Evolutionary conservation across 2,888 invertebrate species (phyloP), one percentile per base, ranked within the genome.

Genomic region (Acleris emargana): DNA sequence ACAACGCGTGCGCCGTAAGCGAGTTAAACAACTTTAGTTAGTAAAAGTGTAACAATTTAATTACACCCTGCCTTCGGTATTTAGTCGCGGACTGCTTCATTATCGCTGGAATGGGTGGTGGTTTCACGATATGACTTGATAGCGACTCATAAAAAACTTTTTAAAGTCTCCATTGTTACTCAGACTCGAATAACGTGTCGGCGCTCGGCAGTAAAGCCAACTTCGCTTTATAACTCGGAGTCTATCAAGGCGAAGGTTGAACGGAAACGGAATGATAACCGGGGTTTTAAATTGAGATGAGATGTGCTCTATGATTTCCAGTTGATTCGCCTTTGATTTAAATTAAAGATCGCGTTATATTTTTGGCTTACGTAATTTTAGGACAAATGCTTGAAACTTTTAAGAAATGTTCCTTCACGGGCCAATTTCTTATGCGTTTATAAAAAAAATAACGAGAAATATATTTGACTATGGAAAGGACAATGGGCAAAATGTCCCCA

Each of bases 1-100:
- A 64, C 52, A 70, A 73, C 67, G 75, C 74, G 73, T 72, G 72
- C 68, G 60, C 42, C 42, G 59, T 50, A 42, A 68, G 68, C 72
- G 70, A 72, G 72, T 71, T 70, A 61, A 51, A 63, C 62, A 57
- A 70, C 68, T 70, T 38, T 69, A 73, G 71, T 68, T 68, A 78
- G 83, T 87, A 88, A 89, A 85, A 87, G 87, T 88, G 85, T 83
- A 84, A 86, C 84, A 77, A 73, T 81, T 77, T 87, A 88, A 88
- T 87, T 84, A 75, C 64, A 67, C 58, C 61, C 64, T 60, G 58
- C 72, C 68, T 75, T 76, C 73, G 72, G 76, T 77, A 76, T 75
- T 73, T 72, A 72, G 78, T 76, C 70, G 67, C 62, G 68, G 73
- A 73, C 73, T 43, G 61, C 54, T 55, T 51, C 57, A 57, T 59